Base-by-base conservation (phyloP, 2,888 invertebrate genomes). In the Zaprionus bogoriensis region DNA sequence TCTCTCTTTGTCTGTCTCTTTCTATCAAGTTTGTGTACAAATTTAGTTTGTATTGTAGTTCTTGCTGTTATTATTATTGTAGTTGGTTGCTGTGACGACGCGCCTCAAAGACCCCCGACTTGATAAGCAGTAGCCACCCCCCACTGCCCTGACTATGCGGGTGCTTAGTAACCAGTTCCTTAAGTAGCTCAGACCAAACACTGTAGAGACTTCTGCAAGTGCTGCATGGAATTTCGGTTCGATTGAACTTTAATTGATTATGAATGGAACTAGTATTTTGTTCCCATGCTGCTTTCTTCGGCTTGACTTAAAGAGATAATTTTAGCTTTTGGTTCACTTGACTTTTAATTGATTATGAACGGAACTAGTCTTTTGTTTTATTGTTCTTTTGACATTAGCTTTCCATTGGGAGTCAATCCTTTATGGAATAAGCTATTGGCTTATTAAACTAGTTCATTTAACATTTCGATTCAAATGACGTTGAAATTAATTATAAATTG, bases 101-200 rank as follows among this genome's bases (percentile, higher is more conserved):
- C 38, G 28, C 10, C 30, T 19, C 12, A 5, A 23, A 20, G 38
- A 28, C 48, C 30, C 30, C 39, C n/a, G 32, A n/a, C 28, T 45
- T 12, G 42, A 17, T 39, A 55, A 38, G 41, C 10, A 17, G 19
- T 22, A 52, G n/a, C n/a, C n/a, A n/a, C n/a, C n/a, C n/a, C n/a
- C n/a, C n/a, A n/a, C n/a, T n/a, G n/a, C n/a, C n/a, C n/a, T n/a
- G n/a, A n/a, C n/a, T 53, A 27, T 47, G 47, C 41, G 62, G 69
- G 72, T 71, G 67, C 51, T 62, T 45, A 28, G 57, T 32, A 70
- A 70, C 70, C 63, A 67, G 70, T 70, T 70, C 39, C 44, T 52
- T 12, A 47, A 42, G 36, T 39, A 53, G 23, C 47, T 23, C 47
- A 51, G 42, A 38, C 60, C 44, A 65, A 54, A 44, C 25, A 58